A percentile compares a stretch with the other conserved stretches of the same genome.
phyloP scores from a whole-genome alignment of 2,113 vertebrate species.

The Manacus vitellinus region DNA sequence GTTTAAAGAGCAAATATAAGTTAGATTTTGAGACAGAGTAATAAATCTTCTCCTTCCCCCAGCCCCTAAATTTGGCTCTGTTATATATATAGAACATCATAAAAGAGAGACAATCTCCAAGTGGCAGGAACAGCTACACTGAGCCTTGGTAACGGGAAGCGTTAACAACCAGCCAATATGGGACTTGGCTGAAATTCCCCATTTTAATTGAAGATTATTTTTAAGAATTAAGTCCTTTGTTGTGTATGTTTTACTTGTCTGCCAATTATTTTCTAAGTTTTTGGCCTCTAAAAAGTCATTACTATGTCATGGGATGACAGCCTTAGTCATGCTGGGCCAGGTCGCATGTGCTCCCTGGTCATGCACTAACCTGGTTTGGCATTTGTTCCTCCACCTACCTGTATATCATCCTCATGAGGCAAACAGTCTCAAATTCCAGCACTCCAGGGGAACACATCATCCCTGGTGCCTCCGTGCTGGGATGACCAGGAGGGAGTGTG shows the following conservation, averaged over 20 bases:
- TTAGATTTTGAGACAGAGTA: not conserved
- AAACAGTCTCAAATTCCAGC: not conserved
- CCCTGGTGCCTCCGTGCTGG: not conserved
- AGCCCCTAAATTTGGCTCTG: not conserved
- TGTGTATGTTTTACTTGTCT: not conserved
- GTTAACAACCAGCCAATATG: not conserved
- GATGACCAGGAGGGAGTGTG: accelerated
- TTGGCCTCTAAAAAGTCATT: not conserved
- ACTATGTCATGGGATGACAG: not conserved
- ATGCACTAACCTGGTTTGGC: not conserved
- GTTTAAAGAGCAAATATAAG: not conserved
- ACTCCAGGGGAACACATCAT: not conserved
- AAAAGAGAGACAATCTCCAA: not conserved
- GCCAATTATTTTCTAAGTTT: not conserved
- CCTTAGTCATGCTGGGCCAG: not conserved
- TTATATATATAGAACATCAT: not conserved
- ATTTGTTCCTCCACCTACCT: not conserved
- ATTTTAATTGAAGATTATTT: constrained; percentile 16
- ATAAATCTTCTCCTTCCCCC: not conserved
- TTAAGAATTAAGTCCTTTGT: not conserved
- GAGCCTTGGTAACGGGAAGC: accelerated
- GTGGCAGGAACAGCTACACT: not conserved
- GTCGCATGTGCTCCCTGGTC: accelerated
- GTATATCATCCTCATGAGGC: accelerated
- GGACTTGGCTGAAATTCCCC: not conserved